Evolutionary conservation across 1,140 invertebrate genomes (phyloP).

Genomic region (Drosophila sulfurigaster): DNA sequence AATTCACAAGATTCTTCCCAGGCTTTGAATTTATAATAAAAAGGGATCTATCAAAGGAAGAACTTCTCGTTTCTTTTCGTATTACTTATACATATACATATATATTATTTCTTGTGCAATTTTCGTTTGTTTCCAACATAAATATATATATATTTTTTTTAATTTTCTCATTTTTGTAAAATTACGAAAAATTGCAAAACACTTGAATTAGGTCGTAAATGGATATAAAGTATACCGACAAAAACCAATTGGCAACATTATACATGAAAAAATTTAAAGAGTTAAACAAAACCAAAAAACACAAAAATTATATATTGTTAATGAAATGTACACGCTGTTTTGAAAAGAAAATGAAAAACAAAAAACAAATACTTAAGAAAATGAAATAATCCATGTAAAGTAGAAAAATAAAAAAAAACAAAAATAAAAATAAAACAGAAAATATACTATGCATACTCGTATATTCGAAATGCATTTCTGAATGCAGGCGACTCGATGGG

Average conservation of each 20-base stretch:
- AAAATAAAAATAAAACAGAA: slow-evolving; percentile 31
- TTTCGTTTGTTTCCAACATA: slow-evolving; percentile 45
- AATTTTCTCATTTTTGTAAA: slow-evolving; percentile 28
- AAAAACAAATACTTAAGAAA: slow-evolving; percentile 49
- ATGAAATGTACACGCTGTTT: slow-evolving; percentile 52
- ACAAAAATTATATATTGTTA: slow-evolving; percentile 66
- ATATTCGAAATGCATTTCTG: slow-evolving; percentile 31
- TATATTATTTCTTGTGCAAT: slow-evolving; percentile 71
- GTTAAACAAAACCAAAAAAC: slow-evolving; percentile 36
- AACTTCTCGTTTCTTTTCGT: slow-evolving; percentile 25
- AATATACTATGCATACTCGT: slow-evolving; percentile 24
- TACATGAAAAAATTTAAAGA: slow-evolving; percentile 36
- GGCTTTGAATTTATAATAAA: not conserved
- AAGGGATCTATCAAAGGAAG: slow-evolving; percentile 1
- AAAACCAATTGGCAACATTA: slow-evolving; percentile 53
- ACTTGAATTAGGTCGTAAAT: slow-evolving; percentile 76
- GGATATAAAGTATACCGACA: slow-evolving; percentile 81
- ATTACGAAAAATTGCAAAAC: slow-evolving; percentile 55
- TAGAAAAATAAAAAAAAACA: slow-evolving; percentile 54
- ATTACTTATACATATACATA: slow-evolving; percentile 3
- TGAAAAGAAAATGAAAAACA: slow-evolving; percentile 44
- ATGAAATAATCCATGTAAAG: slow-evolving; percentile 61
- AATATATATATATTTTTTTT: not conserved
- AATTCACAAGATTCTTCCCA: slow-evolving; percentile 20
- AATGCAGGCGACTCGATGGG: slow-evolving; percentile 21